These are phyloP conservation scores for Agrochola lota DNA, from an alignment of 2,888 invertebrate genomes.

Conservation along the genomic window DNA sequence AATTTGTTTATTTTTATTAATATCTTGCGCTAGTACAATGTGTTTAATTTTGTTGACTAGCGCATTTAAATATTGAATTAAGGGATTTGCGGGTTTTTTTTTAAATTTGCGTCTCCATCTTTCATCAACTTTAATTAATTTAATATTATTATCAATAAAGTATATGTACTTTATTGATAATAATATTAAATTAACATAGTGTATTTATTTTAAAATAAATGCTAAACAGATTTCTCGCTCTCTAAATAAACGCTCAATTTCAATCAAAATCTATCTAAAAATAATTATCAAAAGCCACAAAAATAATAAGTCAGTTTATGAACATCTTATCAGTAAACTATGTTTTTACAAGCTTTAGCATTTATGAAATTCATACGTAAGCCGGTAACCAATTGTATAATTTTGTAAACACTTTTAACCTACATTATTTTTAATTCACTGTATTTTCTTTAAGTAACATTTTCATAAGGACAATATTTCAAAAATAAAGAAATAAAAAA, in stretches of 20 bases:
- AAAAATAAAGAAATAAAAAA: background rate
- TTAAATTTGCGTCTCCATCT: no score
- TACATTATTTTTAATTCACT: background rate
- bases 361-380: background rate
- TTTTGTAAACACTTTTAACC: slow-evolving; percentile 14
- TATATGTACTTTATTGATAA: no score
- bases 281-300: background rate
- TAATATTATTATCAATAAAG: background rate
- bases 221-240: background rate
- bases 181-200: no score
- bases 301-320: background rate
- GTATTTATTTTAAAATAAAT: background rate
- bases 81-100: background rate
- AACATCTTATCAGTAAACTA: slow-evolving; percentile 12
- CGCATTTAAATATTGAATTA: no score
- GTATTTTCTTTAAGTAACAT: background rate
- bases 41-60: no score
- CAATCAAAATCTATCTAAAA: background rate
- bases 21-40: no score
- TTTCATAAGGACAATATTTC: no score
- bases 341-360: slow-evolving; percentile 10
- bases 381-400: slow-evolving; percentile 17
- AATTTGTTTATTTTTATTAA: no score
- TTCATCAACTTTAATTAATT: background rate
- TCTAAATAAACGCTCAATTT: slow-evolving; percentile 4